Conservation (phyloP, 2,888 invertebrate genomes). For the Chromoteleia sp. region DNA sequence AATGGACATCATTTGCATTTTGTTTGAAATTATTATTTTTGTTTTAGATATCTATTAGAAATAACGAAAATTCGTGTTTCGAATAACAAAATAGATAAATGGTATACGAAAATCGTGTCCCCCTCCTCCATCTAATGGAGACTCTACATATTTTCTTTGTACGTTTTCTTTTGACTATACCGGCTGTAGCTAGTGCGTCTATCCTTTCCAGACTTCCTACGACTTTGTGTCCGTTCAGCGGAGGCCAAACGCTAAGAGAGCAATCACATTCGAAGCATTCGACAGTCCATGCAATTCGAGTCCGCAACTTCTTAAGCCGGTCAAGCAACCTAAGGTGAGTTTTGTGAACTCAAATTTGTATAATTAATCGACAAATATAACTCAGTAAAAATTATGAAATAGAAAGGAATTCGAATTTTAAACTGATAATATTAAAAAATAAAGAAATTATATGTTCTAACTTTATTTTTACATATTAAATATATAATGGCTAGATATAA, state of each 20-base stretch:
- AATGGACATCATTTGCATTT: no score
- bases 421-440: no score
- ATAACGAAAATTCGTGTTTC: no score
- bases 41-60: no score
- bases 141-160: conserved; percentile 73
- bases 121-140: conserved; percentile 36
- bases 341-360: neutral
- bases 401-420: no score
- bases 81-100: no score
- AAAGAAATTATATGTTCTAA: no score
- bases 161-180: conserved; percentile 77
- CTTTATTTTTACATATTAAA: no score
- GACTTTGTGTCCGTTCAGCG: conserved; percentile 83
- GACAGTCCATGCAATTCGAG: conserved; percentile 81
- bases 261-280: conserved; percentile 83
- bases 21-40: no score
- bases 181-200: conserved; percentile 85
- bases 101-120: no score
- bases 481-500: no score
- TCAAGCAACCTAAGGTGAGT: conserved; percentile 83
- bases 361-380: neutral
- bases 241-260: conserved; percentile 84
- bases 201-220: conserved; percentile 85
- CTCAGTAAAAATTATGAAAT: no score
- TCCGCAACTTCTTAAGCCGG: conserved; percentile 79